phyloP scores from a whole-genome alignment of 1,140 invertebrate species.

The Propsilocerus akamusi region DNA sequence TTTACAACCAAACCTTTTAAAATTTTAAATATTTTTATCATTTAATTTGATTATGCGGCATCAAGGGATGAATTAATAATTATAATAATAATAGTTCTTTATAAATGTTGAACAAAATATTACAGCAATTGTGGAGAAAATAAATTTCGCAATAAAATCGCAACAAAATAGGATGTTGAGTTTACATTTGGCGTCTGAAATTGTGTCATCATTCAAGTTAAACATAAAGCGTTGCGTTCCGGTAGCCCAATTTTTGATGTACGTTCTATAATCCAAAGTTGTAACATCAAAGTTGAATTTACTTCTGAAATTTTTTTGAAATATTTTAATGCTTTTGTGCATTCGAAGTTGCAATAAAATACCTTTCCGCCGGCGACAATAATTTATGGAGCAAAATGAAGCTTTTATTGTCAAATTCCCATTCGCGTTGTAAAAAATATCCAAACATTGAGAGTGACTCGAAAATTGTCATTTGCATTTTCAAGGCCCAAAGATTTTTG shows the following conservation, averaged over 20 bases:
- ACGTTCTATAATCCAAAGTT: background rate
- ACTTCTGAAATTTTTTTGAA: background rate
- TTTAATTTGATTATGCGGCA: background rate
- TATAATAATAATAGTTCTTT: background rate
- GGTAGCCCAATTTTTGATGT: background rate
- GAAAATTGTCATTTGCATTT: background rate
- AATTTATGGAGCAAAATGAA: background rate
- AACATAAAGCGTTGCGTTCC: background rate
- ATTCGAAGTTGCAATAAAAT: background rate
- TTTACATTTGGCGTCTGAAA: background rate
- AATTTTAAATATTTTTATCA: background rate
- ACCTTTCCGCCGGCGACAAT: background rate
- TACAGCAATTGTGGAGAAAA: background rate
- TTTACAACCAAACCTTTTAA: background rate
- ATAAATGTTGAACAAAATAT: background rate
- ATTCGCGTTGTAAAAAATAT: background rate
- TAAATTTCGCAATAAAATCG: background rate
- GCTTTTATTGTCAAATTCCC: background rate
- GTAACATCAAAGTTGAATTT: background rate
- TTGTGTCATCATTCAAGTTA: background rate
- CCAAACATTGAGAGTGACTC: background rate
- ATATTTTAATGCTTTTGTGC: background rate
- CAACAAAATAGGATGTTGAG: background rate
- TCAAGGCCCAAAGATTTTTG: conserved; percentile 32
- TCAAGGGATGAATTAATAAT: background rate